phyloP scores from a whole-genome alignment of 2,888 invertebrate genomes.

The Lepetodrilus schrolli region DNA sequence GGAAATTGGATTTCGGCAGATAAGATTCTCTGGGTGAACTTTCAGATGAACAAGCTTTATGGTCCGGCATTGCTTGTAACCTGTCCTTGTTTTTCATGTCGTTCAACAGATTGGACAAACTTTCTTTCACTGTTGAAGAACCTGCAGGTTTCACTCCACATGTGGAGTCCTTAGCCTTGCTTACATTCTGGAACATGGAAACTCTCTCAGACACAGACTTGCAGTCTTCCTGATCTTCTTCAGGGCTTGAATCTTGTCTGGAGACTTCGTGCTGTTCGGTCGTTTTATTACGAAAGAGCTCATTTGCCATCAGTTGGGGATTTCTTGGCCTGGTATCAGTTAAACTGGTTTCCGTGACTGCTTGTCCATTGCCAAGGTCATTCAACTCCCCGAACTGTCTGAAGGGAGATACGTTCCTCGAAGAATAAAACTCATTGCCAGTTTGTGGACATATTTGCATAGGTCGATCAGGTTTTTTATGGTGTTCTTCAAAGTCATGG shows the following conservation, averaged over 20 bases:
- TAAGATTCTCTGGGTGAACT: too few relatives aligned
- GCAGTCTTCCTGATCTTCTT: not conserved
- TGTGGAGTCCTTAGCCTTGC: not conserved
- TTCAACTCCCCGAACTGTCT: too few relatives aligned
- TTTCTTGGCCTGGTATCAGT: not conserved
- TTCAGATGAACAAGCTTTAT: too few relatives aligned
- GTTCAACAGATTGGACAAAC: conserved; percentile 1
- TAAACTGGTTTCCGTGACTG: not conserved
- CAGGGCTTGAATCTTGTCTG: not conserved
- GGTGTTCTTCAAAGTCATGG: not conserved
- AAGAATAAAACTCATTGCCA: too few relatives aligned
- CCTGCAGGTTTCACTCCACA: not conserved
- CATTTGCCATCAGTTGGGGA: not conserved
- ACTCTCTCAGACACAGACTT: not conserved
- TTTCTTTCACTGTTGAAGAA: conserved; percentile 1
- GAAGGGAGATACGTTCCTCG: too few relatives aligned
- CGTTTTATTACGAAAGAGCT: not conserved
- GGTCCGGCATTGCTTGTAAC: not conserved
- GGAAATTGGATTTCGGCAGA: conserved; percentile 6
- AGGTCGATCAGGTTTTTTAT: not conserved
- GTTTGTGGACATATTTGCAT: too few relatives aligned
- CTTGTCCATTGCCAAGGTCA: not conserved
- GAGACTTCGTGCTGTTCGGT: not conserved
- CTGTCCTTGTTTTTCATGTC: not conserved
- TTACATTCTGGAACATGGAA: conserved; percentile 1